Evolutionary conservation across 2,797 vertebrate genomes (phyloP), one percentile per base, ranked within the genome.

Genomic region (Pelochelys cantorii): DNA sequence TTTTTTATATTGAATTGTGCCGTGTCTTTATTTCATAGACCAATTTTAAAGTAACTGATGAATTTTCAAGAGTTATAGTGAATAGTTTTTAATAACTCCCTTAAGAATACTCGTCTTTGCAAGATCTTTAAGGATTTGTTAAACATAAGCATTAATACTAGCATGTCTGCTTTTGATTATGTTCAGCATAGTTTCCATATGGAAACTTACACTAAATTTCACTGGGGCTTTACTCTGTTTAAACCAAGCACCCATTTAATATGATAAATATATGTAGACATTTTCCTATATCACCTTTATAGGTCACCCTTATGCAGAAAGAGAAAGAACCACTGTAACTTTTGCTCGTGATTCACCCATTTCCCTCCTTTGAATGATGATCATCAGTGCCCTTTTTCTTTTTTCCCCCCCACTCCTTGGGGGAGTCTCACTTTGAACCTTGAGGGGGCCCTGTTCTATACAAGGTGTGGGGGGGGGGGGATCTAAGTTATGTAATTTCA

Each of bases 171-270:
- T 95, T 42, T 78, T 95, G 95, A 89, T 96, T 96, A 95, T 3
- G 57, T 86, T 95, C 86, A 90, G 87, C 95, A 96, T 84, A 96
- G 93, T 96, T 97, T 96, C 95, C 96, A 85, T 94, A 95, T 80
- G 95, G 96, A 96, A 96, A 89, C 85, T 93, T 83, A 78, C 25
- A 86, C 81, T 48, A 14, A 82, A 65, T 89, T 93, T 89, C 90
- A 95, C 52, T 71, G 52, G 56, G 83, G 92, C 74, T 95, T 89
- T 85, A 42, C 56, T 96, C 85, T 88, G 93, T 92, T 97, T 95
- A 86, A 92, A 92, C 42, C 57, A 92, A 42, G 75, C 82, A n/a
- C 77, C 85, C 83, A 86, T 77, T 81, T 27, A 42, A 92, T 0
- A 1, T 6, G 91, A 62, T 93, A 95, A 96, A 96, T 93, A 95